Evolutionary conservation across 1,140 invertebrate genomes (phyloP).

Genomic region (Diorhabda carinulata): DNA sequence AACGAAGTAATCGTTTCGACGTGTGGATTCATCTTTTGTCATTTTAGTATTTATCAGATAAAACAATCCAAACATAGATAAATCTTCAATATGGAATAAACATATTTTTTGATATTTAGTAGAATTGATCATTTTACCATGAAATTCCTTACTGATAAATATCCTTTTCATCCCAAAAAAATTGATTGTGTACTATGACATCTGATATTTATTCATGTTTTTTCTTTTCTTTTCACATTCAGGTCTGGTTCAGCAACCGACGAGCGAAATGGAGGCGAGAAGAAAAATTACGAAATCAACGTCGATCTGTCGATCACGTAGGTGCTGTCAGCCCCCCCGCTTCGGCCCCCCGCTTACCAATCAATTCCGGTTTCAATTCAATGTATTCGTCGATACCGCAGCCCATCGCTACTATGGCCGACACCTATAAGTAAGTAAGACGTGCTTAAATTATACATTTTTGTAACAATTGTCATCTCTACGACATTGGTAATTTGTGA

Average conservation of each 20-base stretch:
- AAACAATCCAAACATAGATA: too few species aligned
- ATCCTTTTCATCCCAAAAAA: not conserved
- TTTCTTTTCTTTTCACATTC: conserved; percentile 32
- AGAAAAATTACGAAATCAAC: conserved; percentile 91
- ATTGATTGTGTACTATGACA: not conserved
- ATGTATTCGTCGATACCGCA: conserved; percentile 84
- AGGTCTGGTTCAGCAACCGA: conserved; percentile 98
- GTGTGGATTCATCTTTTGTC: too few species aligned
- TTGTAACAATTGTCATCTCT: not conserved
- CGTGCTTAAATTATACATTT: conserved; percentile 5
- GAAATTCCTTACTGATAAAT: too few species aligned
- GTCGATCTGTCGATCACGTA: conserved; percentile 57
- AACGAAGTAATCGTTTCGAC: too few species aligned
- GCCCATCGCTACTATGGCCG: conserved; percentile 76
- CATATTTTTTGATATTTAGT: too few species aligned
- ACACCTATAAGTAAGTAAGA: conserved; percentile 69
- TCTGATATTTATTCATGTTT: not conserved
- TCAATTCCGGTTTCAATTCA: conserved; percentile 75
- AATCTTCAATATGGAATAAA: too few species aligned
- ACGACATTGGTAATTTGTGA: too few species aligned
- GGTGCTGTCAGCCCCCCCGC: conserved; percentile 54
- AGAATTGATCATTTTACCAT: too few species aligned
- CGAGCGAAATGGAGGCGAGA: conserved; percentile 97
- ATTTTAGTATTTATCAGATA: too few species aligned
- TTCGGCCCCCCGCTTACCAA: conserved; percentile 57